Percentiles rank a stretch among this genome's conserved stretches.
These are phyloP conservation scores for Phrynocephalus forsythii DNA, from an alignment of 2,797 vertebrate species.

Conservation along the genomic window DNA sequence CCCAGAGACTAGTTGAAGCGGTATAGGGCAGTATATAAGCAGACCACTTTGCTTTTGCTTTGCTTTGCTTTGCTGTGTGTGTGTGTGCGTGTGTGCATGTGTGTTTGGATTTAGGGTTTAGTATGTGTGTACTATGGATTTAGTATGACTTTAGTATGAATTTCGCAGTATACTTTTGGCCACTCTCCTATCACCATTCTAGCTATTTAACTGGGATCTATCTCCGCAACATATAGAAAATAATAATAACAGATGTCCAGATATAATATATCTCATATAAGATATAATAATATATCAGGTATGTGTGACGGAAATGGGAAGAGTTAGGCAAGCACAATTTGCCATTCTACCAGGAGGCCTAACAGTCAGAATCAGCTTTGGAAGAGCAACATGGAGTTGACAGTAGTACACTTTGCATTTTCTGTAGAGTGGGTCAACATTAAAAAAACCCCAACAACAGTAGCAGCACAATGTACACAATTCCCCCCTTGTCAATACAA, in stretches of 20 bases:
- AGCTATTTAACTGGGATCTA: neutral
- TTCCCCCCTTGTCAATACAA: constrained; percentile 66
- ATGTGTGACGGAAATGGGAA: neutral
- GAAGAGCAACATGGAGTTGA: constrained; percentile 34
- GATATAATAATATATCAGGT: neutral
- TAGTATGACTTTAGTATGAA: neutral
- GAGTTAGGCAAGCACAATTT: constrained; percentile 25
- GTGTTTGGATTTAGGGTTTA: neutral
- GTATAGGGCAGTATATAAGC: too few species aligned
- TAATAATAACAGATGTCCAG: neutral
- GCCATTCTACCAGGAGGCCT: rapidly evolving
- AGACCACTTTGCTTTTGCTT: too few species aligned
- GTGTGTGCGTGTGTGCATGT: neutral
- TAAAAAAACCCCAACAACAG: constrained; percentile 8
- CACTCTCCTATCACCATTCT: neutral
- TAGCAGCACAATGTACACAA: constrained; percentile 52
- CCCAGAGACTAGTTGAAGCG: too few species aligned
- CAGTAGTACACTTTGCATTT: constrained; percentile 44
- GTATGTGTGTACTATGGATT: neutral
- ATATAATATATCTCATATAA: neutral
- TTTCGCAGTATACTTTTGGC: neutral
- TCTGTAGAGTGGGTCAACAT: constrained; percentile 65
- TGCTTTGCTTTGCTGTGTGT: too few species aligned
- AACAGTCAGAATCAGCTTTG: neutral
- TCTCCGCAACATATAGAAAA: too few species aligned